Evolutionary conservation across 2,888 invertebrate genomes (phyloP).

Genomic region (Ceraclea dissimilis): DNA sequence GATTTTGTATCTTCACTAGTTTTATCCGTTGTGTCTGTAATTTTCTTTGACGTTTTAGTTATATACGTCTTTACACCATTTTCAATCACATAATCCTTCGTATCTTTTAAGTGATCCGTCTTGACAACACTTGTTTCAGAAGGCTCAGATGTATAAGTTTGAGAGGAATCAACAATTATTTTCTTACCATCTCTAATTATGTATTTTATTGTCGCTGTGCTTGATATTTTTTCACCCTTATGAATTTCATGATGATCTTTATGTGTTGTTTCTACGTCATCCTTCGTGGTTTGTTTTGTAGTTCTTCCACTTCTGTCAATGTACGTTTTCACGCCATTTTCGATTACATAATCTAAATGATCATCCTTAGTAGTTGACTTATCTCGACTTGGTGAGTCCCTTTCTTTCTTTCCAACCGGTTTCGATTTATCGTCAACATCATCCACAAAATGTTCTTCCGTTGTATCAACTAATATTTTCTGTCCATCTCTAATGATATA

Average conservation of each 20-base stretch:
- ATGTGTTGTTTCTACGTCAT: background rate
- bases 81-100: constrained; percentile 16
- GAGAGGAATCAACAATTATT: constrained; percentile 8
- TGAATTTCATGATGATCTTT: background rate
- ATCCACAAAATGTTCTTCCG: background rate
- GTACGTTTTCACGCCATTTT: constrained; percentile 17
- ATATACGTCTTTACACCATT: constrained; percentile 16
- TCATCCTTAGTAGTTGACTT: too few species aligned
- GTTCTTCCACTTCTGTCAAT: constrained; percentile 4
- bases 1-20: too few species aligned
- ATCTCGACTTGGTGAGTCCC: too few species aligned
- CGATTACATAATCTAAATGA: constrained; percentile 12
- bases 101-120: too few species aligned
- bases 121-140: constrained; percentile 1
- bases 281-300: background rate
- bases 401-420: constrained; percentile 1
- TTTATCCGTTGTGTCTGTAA: background rate
- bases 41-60: background rate
- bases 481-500: background rate
- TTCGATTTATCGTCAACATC: background rate
- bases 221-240: constrained; percentile 8
- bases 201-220: constrained; percentile 9
- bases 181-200: constrained; percentile 16
- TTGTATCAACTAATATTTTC: background rate
- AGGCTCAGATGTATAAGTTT: background rate